These are phyloP conservation scores for Chitala chitala DNA, from an alignment of 2,113 vertebrate species.

Conservation along the genomic window DNA sequence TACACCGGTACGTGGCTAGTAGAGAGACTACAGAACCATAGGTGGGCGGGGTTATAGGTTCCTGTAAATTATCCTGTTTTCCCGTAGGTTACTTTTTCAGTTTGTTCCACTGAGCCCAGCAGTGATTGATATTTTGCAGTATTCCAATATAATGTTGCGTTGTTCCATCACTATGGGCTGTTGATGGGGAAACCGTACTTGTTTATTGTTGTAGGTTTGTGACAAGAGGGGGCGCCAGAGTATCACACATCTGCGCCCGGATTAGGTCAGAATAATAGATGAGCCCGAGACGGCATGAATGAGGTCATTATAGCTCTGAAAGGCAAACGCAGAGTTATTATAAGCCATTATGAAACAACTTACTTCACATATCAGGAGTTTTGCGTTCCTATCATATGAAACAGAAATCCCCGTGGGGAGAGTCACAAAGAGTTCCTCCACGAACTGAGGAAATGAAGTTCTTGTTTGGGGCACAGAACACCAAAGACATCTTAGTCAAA, in stretches of 20 bases:
- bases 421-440: neutral
- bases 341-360: constrained; percentile 42
- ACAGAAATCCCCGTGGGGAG: neutral
- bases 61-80: neutral
- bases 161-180: neutral
- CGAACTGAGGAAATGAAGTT: neutral
- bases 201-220: neutral
- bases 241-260: neutral
- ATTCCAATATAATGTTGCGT: neutral
- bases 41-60: neutral
- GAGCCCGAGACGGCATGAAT: constrained; percentile 32
- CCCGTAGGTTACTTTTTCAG: neutral
- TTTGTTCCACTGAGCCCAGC: neutral
- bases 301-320: constrained; percentile 56
- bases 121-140: neutral
- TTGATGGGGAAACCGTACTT: neutral
- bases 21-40: neutral
- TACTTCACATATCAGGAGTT: constrained; percentile 25
- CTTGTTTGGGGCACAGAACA: neutral
- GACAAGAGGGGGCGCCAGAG: constrained; percentile 43
- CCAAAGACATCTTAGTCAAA: neutral
- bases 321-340: constrained; percentile 45
- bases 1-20: neutral
- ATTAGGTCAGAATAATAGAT: constrained; percentile 22
- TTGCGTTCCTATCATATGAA: neutral